These are phyloP conservation scores for Psettodes erumei DNA, from an alignment of 2,113 vertebrate species.

Conservation along the genomic window DNA sequence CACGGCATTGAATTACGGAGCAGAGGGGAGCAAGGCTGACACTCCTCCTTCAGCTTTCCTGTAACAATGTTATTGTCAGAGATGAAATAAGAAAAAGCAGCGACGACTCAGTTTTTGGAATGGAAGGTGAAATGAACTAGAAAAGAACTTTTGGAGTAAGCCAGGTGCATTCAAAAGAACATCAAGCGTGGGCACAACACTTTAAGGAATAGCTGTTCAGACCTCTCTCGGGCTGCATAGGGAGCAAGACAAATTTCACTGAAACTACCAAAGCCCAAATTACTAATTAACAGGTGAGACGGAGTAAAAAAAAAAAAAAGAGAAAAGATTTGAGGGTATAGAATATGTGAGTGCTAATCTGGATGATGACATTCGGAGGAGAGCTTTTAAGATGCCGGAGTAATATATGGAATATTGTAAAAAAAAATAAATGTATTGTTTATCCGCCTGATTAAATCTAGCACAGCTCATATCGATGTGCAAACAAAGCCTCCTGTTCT, in stretches of 20 bases:
- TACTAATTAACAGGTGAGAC: background rate
- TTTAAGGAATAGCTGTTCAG: background rate
- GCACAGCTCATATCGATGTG: constrained; percentile 82
- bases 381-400: constrained; percentile 49
- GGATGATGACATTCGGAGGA: constrained; percentile 48
- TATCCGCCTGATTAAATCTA: constrained; percentile 85
- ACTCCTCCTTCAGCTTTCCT: background rate
- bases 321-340: background rate
- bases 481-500: constrained; percentile 82
- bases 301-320: background rate
- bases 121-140: constrained; percentile 8
- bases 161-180: background rate
- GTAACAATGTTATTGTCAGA: background rate
- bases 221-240: background rate
- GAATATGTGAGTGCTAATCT: constrained; percentile 35
- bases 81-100: background rate
- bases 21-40: constrained; percentile 16
- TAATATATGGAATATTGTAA: constrained; percentile 69
- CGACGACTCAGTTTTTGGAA: background rate
- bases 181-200: background rate
- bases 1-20: background rate
- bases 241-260: background rate
- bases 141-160: background rate
- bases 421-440: too few species aligned
- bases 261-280: background rate